A percentile compares a stretch with the other conserved stretches of the same genome.
phyloP scores from a whole-genome alignment of 2,888 invertebrate species.

The Apodemia duryi region DNA sequence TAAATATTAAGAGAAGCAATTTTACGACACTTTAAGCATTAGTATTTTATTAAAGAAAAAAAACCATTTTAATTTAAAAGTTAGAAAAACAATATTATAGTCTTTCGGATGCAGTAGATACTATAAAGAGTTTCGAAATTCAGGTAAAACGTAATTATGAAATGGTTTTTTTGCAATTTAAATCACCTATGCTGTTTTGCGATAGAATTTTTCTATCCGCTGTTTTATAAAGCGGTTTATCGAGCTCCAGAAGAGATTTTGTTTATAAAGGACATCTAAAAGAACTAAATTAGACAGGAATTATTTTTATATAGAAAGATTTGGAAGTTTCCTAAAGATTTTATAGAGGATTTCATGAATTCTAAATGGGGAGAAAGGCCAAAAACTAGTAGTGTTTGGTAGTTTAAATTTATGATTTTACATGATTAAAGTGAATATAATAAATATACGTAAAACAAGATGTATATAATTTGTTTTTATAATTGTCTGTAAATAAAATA shows the following conservation, averaged over 20 bases:
- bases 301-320: not conserved
- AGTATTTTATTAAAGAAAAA: constrained; percentile 3
- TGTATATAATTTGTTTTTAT: constrained; percentile 7
- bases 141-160: not conserved
- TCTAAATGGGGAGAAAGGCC: not conserved
- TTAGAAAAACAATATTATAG: not conserved
- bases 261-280: not conserved
- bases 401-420: not conserved
- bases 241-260: constrained; percentile 1
- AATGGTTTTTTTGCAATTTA: constrained; percentile 8
- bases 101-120: not conserved
- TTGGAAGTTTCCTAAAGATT: not conserved
- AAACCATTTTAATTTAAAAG: not conserved
- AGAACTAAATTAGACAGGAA: constrained; percentile 1
- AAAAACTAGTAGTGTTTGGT: not conserved
- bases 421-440: not conserved
- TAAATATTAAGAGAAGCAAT: constrained; percentile 8
- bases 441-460: not conserved
- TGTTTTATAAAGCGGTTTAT: constrained; percentile 11
- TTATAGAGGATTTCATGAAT: not conserved
- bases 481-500: constrained; percentile 38
- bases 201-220: not conserved
- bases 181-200: not conserved
- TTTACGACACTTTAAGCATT: constrained; percentile 5
- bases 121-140: not conserved